Base-by-base conservation (phyloP, 1,140 invertebrate genomes). In the Nylanderia fulva region DNA sequence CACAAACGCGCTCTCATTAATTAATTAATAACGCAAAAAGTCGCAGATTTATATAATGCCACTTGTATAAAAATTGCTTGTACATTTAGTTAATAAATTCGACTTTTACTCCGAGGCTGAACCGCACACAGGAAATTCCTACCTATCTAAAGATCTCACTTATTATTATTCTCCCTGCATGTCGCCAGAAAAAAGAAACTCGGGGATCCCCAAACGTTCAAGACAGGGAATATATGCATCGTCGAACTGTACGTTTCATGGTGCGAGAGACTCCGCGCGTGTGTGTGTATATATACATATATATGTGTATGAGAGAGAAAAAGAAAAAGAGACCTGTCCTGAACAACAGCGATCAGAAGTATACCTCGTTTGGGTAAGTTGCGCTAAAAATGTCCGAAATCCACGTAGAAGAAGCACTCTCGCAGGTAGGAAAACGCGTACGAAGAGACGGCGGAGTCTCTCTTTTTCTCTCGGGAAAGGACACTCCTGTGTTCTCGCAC, bases 401-500 rank as follows among this genome's bases (percentile, higher is more conserved):
- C 2, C 9, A 9, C 3, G 36, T n/a, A 15, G 8, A 9, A 24
- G 13, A 24, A n/a, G 8, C 8, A 33, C 21, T 58, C 39, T 36
- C 71, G 33, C 33, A 21, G 24, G 39, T 27, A 11, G 24, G 13
- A 39, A 27, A 21, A 76, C 56, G 39, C 56, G 29, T 64, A 15
- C 58, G n/a, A 27, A 18, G 21, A 6, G 42, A 6, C 1, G 7
- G 33, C 39, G n/a, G n/a, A n/a, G n/a, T n/a, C n/a, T n/a, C n/a
- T n/a, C n/a, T n/a, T n/a, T n/a, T n/a, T n/a, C n/a, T 45, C 39
- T n/a, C 52, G n/a, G 58, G 52, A 24, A 8, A 36, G 7, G 24
- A 64, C 18, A 18, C 39, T 72, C 64, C 77, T 29, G 66, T 29
- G 66, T 45, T 74, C 77, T 74, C 71, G n/a, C 39, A 42, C 71